Conservation (phyloP, 2,888 invertebrate species). For the Torymus texanus region DNA sequence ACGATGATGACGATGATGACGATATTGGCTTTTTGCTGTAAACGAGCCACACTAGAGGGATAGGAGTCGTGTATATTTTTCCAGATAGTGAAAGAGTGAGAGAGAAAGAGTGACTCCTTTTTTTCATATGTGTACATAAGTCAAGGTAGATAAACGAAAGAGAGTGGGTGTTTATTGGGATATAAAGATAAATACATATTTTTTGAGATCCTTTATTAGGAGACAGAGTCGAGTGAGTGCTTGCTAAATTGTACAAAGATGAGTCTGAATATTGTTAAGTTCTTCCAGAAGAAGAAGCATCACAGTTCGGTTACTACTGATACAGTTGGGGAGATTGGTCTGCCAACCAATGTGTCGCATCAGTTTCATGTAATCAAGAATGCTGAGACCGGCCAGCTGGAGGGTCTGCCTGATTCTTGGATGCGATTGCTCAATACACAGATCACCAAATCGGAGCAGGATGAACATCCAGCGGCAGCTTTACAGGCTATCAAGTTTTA, state of each 20-base stretch:
- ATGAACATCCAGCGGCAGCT: constrained; percentile 92
- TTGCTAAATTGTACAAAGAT: constrained; percentile 61
- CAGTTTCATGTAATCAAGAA: constrained; percentile 92
- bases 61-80: too few species aligned
- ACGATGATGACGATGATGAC: too few species aligned
- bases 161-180: background rate
- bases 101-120: background rate
- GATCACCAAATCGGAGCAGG: constrained; percentile 90
- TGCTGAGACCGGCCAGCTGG: constrained; percentile 87
- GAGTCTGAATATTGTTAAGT: constrained; percentile 72
- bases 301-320: constrained; percentile 59
- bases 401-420: constrained; percentile 92
- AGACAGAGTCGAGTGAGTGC: constrained; percentile 1
- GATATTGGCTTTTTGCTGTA: too few species aligned
- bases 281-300: constrained; percentile 71
- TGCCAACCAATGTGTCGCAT: constrained; percentile 90
- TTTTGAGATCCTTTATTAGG: constrained; percentile 12
- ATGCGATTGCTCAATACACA: constrained; percentile 86
- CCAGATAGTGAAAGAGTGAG: background rate
- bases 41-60: too few species aligned
- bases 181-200: background rate
- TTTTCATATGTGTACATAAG: constrained; percentile 20
- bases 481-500: constrained; percentile 93
- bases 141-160: too few species aligned
- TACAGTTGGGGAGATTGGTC: constrained; percentile 83